Conservation (phyloP, 2,797 vertebrate species). For the Linurgus olivaceus region DNA sequence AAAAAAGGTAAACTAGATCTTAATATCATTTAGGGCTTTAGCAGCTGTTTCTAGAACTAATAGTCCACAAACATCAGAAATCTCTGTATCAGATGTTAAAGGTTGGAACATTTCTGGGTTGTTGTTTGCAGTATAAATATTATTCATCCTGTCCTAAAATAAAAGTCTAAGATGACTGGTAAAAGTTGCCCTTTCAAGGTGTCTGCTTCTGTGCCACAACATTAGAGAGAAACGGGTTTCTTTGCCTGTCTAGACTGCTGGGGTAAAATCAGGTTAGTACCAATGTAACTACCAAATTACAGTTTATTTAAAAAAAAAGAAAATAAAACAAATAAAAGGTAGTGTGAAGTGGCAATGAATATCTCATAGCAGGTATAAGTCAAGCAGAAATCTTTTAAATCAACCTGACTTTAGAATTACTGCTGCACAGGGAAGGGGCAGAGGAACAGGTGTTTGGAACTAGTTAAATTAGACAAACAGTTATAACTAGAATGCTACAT, state of each 20-base stretch:
- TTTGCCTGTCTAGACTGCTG: not conserved
- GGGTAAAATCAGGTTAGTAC: not conserved
- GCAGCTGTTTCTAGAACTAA: constrained; percentile 29
- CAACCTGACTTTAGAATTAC: not conserved
- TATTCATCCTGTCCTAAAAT: not conserved
- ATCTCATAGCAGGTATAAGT: not conserved
- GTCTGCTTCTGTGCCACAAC: not conserved
- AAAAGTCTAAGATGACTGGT: not conserved
- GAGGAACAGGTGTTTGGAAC: not conserved
- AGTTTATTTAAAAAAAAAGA: not conserved
- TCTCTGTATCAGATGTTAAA: not conserved
- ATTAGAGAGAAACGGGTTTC: not conserved
- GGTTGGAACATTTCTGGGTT: not conserved
- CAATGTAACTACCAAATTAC: not conserved
- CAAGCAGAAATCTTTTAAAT: not conserved
- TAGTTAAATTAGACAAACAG: not conserved
- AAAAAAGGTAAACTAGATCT: not conserved
- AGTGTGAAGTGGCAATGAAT: not conserved
- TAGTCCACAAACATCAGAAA: not conserved
- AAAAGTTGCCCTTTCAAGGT: not conserved
- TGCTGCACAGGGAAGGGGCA: not conserved
- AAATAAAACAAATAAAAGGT: fast-evolving
- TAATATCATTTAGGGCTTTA: not conserved
- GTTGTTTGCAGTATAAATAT: not conserved
- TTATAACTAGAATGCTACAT: not conserved